Evolutionary conservation across 2,797 vertebrate genomes (phyloP), one percentile per base, ranked within the genome.

Genomic region (Erpetoichthys calabaricus): DNA sequence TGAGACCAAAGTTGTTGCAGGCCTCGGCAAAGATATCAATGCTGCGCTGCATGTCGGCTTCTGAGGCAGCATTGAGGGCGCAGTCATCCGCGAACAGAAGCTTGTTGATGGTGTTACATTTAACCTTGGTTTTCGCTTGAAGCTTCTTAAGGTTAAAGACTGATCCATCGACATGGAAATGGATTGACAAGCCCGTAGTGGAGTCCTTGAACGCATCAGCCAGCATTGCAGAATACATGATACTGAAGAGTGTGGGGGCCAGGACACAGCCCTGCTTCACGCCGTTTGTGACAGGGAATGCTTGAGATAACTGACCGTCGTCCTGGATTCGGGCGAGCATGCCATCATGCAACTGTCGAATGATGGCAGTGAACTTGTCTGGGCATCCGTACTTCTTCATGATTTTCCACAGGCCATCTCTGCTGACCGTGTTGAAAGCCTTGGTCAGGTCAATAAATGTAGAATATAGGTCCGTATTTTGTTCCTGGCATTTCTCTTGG

Each of bases 221-320:
- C 42, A 43, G 57, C 41, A 51, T 45, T 5, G 44, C 51, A 46
- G 25, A 45, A 43, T 59, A 54, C 42, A 45, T n/a, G n/a, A 47
- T 44, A 46, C 56, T 49, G 60, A 53, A 61, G 42, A 55, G 57
- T 8, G 8, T 56, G 42, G 57, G 50, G 45, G 41, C 41, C 42
- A 57, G 52, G 42, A 58, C 10, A 44, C 56, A 45, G 56, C 57
- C 57, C 58, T 58, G 51, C 44, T 54, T 62, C 44, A 55, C 46
- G 44, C 55, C 43, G 8, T 61, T 61, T 8, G 49, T 49, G 51
- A 49, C 7, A 45, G 53, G n/a, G n/a, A 64, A 53, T n/a, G 42
- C 7, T 5, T 59, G 42, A 8, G 59, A 59, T 4, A 43, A 53
- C 51, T 64, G 46, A 45, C 42, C 41, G 7, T 56, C 10, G 52